These are phyloP conservation scores for Ennomos erosarius DNA, from an alignment of 2,888 invertebrate genomes.

Conservation along the genomic window DNA sequence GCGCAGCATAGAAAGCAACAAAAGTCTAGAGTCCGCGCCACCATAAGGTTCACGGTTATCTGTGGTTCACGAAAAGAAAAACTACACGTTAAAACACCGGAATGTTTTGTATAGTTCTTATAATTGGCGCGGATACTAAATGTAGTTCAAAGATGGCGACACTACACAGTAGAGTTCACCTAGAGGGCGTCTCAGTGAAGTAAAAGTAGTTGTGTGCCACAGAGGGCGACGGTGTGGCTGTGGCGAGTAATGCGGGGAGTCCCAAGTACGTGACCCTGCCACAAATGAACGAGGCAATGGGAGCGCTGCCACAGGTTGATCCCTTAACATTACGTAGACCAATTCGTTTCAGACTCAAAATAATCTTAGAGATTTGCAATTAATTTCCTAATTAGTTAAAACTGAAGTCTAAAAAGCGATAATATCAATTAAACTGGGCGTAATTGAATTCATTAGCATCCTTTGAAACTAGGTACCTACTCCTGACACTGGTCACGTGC, in stretches of 20 bases:
- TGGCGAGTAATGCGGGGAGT: constrained; percentile 67
- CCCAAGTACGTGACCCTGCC: constrained; percentile 72
- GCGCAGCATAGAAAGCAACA: no score
- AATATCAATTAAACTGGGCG: no score
- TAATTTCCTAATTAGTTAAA: no score
- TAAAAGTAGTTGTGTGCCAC: constrained; percentile 32
- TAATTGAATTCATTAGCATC: no score
- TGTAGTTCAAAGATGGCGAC: constrained; percentile 11
- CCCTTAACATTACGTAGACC: constrained; percentile 4
- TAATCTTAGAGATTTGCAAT: no score
- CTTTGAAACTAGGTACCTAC: no score
- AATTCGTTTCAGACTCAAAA: not conserved
- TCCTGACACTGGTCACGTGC: no score
- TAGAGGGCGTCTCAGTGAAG: not conserved
- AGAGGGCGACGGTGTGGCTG: constrained; percentile 77
- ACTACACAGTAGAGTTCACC: constrained; percentile 15
- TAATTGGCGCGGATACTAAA: not conserved
- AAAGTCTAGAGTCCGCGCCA: no score
- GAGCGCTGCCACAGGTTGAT: constrained; percentile 64
- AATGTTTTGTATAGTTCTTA: not conserved
- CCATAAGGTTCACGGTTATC: not conserved
- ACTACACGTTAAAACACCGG: not conserved
- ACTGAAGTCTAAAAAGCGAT: no score
- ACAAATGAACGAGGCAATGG: constrained; percentile 69
- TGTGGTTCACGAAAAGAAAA: no score